Percentiles rank a stretch among this genome's conserved stretches.
Conservation (phyloP, 1,140 invertebrate species). For the Rhysida immarginata region DNA sequence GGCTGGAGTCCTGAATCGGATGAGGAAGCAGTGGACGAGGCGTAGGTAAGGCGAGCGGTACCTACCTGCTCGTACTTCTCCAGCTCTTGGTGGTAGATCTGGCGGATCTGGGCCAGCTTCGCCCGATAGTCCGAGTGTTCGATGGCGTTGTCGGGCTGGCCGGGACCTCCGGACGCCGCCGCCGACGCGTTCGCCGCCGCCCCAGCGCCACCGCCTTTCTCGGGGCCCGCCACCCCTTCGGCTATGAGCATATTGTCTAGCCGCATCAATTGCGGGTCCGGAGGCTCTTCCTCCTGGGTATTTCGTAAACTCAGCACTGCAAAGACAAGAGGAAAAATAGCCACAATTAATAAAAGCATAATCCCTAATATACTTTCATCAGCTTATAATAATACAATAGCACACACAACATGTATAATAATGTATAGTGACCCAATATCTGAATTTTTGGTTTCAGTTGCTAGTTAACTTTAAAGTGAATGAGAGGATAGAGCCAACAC, state of each 20-base stretch:
- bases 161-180: conserved; percentile 55
- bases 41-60: conserved; percentile 9
- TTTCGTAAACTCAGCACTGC: conserved; percentile 85
- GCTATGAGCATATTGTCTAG: conserved; percentile 99
- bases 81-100: conserved; percentile 97
- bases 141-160: conserved; percentile 75
- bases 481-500: no score
- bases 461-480: no score
- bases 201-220: conserved; percentile 84
- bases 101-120: conserved; percentile 96
- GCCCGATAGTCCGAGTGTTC: conserved; percentile 99
- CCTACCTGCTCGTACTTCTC: conserved; percentile 94
- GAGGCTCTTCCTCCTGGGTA: conserved; percentile 95
- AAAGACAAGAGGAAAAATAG: conserved; percentile 27
- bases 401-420: no score
- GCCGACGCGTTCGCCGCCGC: conserved; percentile 80
- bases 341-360: no score
- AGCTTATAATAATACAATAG: no score
- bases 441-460: no score
- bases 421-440: no score
- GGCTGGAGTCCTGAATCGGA: conserved; percentile 6
- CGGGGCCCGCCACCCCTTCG: conserved; percentile 94
- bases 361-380: no score
- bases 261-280: conserved; percentile 96
- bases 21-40: conserved; percentile 9